Evolutionary conservation across 2,113 vertebrate genomes (phyloP).

Genomic region (Zootoca vivipara): DNA sequence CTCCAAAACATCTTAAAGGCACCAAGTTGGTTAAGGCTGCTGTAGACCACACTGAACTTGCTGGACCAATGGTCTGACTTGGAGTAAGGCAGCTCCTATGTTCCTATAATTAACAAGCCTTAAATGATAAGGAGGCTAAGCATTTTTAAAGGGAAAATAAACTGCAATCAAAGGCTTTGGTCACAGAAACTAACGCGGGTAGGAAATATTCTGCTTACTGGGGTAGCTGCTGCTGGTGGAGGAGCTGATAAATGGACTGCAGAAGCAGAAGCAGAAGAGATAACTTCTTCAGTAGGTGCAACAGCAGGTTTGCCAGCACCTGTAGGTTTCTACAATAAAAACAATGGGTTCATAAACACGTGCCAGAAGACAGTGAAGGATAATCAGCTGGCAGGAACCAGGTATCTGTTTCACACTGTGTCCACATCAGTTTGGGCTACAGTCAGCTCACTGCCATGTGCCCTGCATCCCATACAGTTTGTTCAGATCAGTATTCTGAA

Average conservation of each 20-base stretch:
- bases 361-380: rapidly evolving
- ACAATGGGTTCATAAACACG: not conserved
- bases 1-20: too few species aligned
- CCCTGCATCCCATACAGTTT: not conserved
- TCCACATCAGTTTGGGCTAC: not conserved
- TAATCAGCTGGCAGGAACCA: not conserved
- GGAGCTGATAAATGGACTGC: conserved; percentile 48
- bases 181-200: not conserved
- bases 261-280: conserved; percentile 48
- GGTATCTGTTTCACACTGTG: too few species aligned
- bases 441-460: not conserved
- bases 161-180: not conserved
- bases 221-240: not conserved
- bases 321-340: conserved; percentile 52
- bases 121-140: not conserved
- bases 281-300: not conserved
- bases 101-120: not conserved
- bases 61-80: too few species aligned
- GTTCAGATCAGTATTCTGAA: not conserved
- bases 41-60: too few species aligned
- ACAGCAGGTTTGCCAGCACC: rapidly evolving
- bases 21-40: too few species aligned
- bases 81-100: too few species aligned
- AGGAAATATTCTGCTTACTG: conserved; percentile 49
- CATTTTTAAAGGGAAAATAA: not conserved